phyloP scores from a whole-genome alignment of 2,888 invertebrate genomes.

The Hypena proboscidalis region DNA sequence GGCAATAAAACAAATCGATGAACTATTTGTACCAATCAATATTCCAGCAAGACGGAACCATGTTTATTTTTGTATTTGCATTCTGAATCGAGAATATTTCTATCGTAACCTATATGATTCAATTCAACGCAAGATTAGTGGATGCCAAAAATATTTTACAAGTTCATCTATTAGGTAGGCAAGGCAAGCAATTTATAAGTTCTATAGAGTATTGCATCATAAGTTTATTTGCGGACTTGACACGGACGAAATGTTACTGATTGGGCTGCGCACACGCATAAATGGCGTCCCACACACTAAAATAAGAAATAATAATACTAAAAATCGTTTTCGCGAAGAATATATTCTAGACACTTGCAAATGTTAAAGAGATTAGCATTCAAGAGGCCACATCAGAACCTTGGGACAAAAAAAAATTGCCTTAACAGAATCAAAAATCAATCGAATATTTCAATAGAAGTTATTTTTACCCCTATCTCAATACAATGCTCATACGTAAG shows the following conservation, averaged over 20 bases:
- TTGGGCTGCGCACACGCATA: constrained; percentile 40
- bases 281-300: constrained; percentile 34
- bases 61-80: constrained; percentile 9
- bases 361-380: too few relatives aligned
- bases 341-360: too few relatives aligned
- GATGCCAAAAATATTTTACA: constrained; percentile 48
- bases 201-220: constrained; percentile 64
- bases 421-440: too few relatives aligned
- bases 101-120: constrained; percentile 22
- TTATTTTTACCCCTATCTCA: too few relatives aligned
- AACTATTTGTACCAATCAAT: constrained; percentile 9
- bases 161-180: constrained; percentile 29
- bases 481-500: too few relatives aligned
- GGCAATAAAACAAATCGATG: constrained; percentile 21
- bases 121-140: constrained; percentile 42
- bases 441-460: too few relatives aligned
- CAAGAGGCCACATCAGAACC: too few relatives aligned
- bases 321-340: too few relatives aligned
- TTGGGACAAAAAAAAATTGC: too few relatives aligned
- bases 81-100: constrained; percentile 9
- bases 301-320: constrained; percentile 25
- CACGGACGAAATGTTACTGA: constrained; percentile 55
- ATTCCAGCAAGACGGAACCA: constrained; percentile 6
- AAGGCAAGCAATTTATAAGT: constrained; percentile 40
- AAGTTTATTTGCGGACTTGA: constrained; percentile 71